Evolutionary conservation across 2,888 invertebrate species (phyloP).

Genomic region (Acrobasis repandana): DNA sequence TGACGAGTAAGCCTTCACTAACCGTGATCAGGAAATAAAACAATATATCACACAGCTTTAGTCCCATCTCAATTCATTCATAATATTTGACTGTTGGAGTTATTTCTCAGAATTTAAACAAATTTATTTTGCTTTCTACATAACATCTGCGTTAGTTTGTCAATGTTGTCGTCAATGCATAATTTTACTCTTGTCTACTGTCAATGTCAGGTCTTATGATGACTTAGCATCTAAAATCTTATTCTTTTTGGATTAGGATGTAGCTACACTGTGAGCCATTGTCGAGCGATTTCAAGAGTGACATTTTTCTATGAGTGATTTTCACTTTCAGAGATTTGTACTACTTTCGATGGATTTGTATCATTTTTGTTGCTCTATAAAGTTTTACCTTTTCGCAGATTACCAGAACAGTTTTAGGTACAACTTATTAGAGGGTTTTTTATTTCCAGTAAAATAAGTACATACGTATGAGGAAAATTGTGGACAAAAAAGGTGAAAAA

Average conservation of each 20-base stretch:
- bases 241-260: not conserved
- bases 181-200: no score
- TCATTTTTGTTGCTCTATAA: no score
- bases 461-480: no score
- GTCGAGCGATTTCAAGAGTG: no score
- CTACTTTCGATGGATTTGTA: no score
- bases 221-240: not conserved
- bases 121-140: not conserved
- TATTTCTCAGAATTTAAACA: not conserved
- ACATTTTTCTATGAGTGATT: no score
- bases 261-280: not conserved
- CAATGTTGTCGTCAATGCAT: not conserved
- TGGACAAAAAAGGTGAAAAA: no score
- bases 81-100: constrained; percentile 36
- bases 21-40: constrained; percentile 57
- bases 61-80: constrained; percentile 47
- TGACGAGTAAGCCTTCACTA: constrained; percentile 30
- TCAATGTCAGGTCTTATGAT: not conserved
- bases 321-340: no score
- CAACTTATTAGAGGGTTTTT: no score
- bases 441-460: no score
- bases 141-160: not conserved
- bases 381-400: no score
- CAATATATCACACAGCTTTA: constrained; percentile 42
- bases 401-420: no score